Evolutionary conservation across 30 jellyfish, hydroid and myxozoan genomes (phyloP), one percentile per base, ranked within the genome.

Genomic region (Turritopsis dohrnii): DNA sequence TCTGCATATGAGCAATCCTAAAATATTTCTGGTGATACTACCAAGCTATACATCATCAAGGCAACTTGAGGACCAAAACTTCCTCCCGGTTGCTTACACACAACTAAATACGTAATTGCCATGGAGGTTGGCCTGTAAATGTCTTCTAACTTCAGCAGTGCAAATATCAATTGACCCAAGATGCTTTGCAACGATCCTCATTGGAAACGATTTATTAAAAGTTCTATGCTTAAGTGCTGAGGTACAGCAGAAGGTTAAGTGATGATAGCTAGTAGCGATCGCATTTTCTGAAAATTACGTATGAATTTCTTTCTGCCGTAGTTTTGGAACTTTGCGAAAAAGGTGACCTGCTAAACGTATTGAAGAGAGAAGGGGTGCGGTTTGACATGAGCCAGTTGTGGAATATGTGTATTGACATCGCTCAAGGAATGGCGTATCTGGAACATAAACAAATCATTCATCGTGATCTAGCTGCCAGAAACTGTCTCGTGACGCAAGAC

Each of bases 391-490:
- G 26, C 9, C 85, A 81, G 5, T 80, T 88, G 23, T 54, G 75
- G 53, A 71, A 89, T 18, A 60, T 92, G 89, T 88, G 93, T 7
- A 60, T 79, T 8, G 96, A 92, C 76, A 85, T 89, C 18, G 96
- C 98, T 9, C 79, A 75, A 23, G 98, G 98, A 22, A 92, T 92
- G 98, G 81, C 86, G 8, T 92, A 88, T 66, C 53, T 92, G 60
- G 98, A 92, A 76, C 71, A 86, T 20, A 92, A 75, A 65, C 90
- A 82, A 29, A 92, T 94, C 1, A 92, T 92, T 73, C 98, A 92
- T 82, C 76, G 98, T 74, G 98, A 92, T 81, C 53, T 92, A 31
- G 98, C 98, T 23, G 98, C 96, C 13, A 66, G 98, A 69, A 92
- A 92, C 65, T 88, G 92, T 81, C 88, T 92, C 26, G 96, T 92